Conservation (phyloP, 2,888 invertebrate genomes). For the Volucella inanis region DNA sequence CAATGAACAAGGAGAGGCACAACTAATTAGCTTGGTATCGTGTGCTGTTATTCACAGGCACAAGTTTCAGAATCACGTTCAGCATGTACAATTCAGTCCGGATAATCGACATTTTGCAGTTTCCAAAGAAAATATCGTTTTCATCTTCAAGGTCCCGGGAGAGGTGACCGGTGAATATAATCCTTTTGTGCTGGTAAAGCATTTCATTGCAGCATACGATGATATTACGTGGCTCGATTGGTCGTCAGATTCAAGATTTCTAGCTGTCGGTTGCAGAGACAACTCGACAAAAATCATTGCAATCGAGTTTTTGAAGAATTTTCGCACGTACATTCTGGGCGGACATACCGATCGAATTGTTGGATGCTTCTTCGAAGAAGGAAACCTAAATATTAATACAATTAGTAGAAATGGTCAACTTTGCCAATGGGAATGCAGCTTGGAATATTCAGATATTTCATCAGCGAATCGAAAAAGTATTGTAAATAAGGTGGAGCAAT, state of each 20-base stretch:
- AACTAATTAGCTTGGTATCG: slow-evolving; percentile 93
- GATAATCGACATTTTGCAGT: slow-evolving; percentile 96
- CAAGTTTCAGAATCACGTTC: slow-evolving; percentile 90
- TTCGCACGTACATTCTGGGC: slow-evolving; percentile 90
- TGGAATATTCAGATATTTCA: slow-evolving; percentile 88
- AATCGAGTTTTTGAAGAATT: slow-evolving; percentile 89
- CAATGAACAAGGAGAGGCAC: slow-evolving; percentile 95
- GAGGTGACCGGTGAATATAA: slow-evolving; percentile 91
- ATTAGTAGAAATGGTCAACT: slow-evolving; percentile 91
- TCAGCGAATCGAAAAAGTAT: slow-evolving; percentile 14
- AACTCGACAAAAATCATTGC: slow-evolving; percentile 93
- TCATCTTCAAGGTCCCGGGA: slow-evolving; percentile 94
- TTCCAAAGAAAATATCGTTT: slow-evolving; percentile 92
- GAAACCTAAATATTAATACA: slow-evolving; percentile 92
- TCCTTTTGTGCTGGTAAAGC: slow-evolving; percentile 92
- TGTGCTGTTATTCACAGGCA: slow-evolving; percentile 92
- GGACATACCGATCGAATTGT: slow-evolving; percentile 94
- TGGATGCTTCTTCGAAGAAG: slow-evolving; percentile 93
- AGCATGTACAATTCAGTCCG: slow-evolving; percentile 94
- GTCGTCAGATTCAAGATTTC: slow-evolving; percentile 94
- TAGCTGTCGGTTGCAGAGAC: slow-evolving; percentile 96
- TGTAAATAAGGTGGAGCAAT: background rate
- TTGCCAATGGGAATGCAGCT: slow-evolving; percentile 91
- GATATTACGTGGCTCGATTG: slow-evolving; percentile 94
- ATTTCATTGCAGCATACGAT: slow-evolving; percentile 92